Evolutionary conservation across 2,113 vertebrate genomes (phyloP).

Genomic region (Oriolus oriolus): DNA sequence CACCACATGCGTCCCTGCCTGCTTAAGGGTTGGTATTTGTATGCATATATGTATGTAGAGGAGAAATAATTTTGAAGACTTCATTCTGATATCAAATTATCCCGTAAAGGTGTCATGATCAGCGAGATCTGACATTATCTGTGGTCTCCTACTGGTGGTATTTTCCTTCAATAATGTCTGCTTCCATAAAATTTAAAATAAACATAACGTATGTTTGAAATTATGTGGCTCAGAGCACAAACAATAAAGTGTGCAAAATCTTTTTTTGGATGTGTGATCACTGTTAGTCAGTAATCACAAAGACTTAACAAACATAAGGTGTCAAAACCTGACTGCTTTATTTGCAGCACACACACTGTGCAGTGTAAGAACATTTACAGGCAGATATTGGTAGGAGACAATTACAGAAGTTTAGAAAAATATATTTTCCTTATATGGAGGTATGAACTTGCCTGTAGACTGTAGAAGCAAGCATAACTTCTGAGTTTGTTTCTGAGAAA

Average conservation of each 20-base stretch:
- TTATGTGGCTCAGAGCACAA: not conserved
- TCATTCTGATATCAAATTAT: not conserved
- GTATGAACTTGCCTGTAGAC: not conserved
- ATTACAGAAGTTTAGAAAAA: not conserved
- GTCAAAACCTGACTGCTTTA: not conserved
- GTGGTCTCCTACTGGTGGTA: not conserved
- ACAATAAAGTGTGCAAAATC: not conserved
- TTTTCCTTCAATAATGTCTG: not conserved
- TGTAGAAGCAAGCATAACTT: not conserved
- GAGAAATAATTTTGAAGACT: not conserved
- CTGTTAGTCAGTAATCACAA: not conserved
- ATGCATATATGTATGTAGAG: not conserved
- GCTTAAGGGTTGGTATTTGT: not conserved
- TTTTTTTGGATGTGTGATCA: not conserved
- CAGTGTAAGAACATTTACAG: not conserved
- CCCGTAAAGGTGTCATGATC: not conserved
- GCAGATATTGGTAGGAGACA: not conserved
- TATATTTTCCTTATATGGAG: not conserved
- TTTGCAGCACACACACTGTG: not conserved
- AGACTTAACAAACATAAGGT: not conserved
- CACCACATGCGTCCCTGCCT: not conserved
- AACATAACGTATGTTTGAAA: not conserved
- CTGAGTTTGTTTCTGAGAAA: slow-evolving; percentile 9
- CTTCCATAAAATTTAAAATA: not conserved
- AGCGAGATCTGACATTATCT: not conserved